Percentiles rank a stretch among this genome's conserved stretches.
Conservation (phyloP, 2,113 vertebrate species). For the Dicaeum eximium region DNA sequence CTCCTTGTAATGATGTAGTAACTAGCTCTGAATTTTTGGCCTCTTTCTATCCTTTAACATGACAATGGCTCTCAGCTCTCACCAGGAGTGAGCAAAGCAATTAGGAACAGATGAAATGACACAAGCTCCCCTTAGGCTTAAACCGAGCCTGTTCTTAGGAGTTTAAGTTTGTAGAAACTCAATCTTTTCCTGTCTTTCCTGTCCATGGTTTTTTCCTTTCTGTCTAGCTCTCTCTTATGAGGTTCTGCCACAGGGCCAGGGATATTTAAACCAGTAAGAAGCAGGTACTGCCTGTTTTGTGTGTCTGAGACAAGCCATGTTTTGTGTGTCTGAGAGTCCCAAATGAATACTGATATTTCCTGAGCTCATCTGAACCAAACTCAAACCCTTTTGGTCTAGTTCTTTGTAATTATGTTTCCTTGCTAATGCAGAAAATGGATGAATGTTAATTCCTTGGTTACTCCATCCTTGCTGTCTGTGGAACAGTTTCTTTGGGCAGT, state of each 20-base stretch:
- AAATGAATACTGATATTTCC: not conserved
- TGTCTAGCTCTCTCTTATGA: not conserved
- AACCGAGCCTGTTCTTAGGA: not conserved
- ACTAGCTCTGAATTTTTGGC: conserved; percentile 4
- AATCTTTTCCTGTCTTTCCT: not conserved
- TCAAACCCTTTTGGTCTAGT: not conserved
- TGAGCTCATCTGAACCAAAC: not conserved
- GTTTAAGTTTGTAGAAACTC: not conserved
- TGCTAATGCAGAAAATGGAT: not conserved
- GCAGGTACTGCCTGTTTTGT: not conserved
- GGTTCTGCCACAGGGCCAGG: not conserved
- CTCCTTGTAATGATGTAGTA: not conserved
- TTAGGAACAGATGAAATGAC: conserved; percentile 42
- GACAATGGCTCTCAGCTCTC: conserved; percentile 42
- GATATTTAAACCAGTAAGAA: not conserved
- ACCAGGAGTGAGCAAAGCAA: conserved; percentile 40
- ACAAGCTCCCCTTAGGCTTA: conserved; percentile 26
- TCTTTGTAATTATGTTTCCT: not conserved
- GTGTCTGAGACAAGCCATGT: not conserved
- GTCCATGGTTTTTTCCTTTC: not conserved
- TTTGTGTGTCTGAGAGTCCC: not conserved
- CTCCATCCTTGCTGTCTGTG: not conserved
- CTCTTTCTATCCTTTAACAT: conserved; percentile 26
- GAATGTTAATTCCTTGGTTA: not conserved
- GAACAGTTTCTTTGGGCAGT: not conserved